Conservation (phyloP, 2,888 invertebrate species). For the Odontothrips loti region DNA sequence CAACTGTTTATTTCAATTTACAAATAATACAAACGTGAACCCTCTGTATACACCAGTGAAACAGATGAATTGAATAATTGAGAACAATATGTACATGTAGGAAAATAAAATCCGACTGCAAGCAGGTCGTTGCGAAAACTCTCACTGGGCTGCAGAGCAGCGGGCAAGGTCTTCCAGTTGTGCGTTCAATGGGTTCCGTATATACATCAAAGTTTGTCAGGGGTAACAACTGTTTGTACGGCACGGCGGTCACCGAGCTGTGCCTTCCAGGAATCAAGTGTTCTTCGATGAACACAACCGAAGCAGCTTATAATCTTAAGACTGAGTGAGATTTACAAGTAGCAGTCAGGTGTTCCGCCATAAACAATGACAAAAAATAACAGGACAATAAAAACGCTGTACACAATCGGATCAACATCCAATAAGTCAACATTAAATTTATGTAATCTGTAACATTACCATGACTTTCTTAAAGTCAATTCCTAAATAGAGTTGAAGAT, state of each 20-base stretch:
- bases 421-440: constrained; percentile 1
- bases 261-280: too few relatives aligned
- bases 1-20: constrained; percentile 18
- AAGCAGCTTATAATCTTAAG: too few relatives aligned
- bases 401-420: neutral
- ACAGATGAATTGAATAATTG: neutral
- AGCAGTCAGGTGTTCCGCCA: neutral
- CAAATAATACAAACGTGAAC: constrained; percentile 4
- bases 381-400: neutral
- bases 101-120: constrained; percentile 15
- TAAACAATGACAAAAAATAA: neutral
- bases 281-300: too few relatives aligned
- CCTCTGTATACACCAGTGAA: constrained; percentile 3
- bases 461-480: neutral
- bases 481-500: neutral
- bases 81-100: constrained; percentile 15
- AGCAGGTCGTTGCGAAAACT: neutral
- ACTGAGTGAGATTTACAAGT: neutral
- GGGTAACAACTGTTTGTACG: too few relatives aligned
- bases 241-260: too few relatives aligned
- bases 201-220: too few relatives aligned
- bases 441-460: constrained; percentile 9
- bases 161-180: too few relatives aligned
- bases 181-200: too few relatives aligned
- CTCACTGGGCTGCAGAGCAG: too few relatives aligned